Conservation (phyloP, 2,113 vertebrate genomes). For the Burhinus bistriatus region DNA sequence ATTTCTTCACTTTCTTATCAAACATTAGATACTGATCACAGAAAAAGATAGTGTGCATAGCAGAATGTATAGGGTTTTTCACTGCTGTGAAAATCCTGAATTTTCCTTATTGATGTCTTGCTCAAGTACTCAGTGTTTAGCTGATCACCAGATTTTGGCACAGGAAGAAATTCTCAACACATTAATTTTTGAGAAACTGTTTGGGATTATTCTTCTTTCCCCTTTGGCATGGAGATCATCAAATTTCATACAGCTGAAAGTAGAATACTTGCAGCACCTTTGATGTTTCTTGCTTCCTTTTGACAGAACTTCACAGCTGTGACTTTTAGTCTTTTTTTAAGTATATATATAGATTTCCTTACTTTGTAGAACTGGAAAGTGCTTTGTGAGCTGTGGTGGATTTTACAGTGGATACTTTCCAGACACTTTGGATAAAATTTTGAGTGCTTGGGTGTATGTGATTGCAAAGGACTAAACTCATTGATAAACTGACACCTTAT, state of each 20-base stretch:
- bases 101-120: neutral
- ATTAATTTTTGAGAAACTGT: neutral
- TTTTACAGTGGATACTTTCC: neutral
- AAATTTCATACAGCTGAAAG: neutral
- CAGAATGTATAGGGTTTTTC: neutral
- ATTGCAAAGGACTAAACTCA: neutral
- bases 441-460: neutral
- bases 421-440: neutral
- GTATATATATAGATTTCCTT: neutral
- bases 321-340: neutral
- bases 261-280: neutral
- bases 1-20: neutral
- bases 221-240: neutral
- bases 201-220: neutral
- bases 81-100: neutral
- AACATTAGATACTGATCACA: neutral
- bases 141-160: neutral
- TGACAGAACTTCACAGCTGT: neutral
- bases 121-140: neutral
- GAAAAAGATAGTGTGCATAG: neutral
- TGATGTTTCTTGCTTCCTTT: neutral
- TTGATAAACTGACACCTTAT: neutral
- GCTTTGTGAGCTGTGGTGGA: neutral
- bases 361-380: neutral
- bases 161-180: neutral